Conservation (phyloP, 1,140 invertebrate species). For the Oncopodura yosiiana region DNA sequence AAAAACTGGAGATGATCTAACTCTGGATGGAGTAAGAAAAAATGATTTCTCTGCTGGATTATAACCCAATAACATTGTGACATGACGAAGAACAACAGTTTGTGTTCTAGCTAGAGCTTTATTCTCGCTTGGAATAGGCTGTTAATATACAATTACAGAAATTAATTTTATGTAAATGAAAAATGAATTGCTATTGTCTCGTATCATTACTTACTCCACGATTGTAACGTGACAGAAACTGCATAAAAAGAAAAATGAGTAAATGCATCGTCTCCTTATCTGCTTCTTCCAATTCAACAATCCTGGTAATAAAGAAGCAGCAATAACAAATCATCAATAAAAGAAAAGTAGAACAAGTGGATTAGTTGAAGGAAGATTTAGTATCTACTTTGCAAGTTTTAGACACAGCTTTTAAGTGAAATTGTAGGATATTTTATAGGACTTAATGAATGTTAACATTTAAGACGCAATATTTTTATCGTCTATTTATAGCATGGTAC, state of each 20-base stretch:
- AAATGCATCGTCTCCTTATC: constrained; percentile 93
- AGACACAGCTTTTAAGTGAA: no score
- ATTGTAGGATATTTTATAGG: no score
- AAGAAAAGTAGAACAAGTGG: no score
- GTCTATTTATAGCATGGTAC: no score
- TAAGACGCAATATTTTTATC: no score
- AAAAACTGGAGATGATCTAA: constrained; percentile 85
- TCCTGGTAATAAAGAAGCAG: constrained; percentile 59
- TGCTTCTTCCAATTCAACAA: constrained; percentile 85
- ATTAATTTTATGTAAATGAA: neutral
- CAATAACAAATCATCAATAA: no score
- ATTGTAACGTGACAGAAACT: constrained; percentile 70
- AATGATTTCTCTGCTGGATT: constrained; percentile 82
- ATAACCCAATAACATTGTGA: constrained; percentile 87
- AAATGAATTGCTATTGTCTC: constrained; percentile 6
- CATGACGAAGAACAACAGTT: constrained; percentile 78
- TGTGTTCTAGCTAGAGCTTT: constrained; percentile 66
- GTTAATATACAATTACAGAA: constrained; percentile 36
- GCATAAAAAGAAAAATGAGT: constrained; percentile 91
- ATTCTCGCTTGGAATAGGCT: constrained; percentile 75
- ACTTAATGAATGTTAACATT: no score
- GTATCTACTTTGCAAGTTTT: no score
- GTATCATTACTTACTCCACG: constrained; percentile 46
- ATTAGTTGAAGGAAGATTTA: no score
- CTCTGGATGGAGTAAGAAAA: constrained; percentile 72